Evolutionary conservation across 2,113 vertebrate genomes (phyloP), one percentile per base, ranked within the genome.

Genomic region (Haemorhous mexicanus): DNA sequence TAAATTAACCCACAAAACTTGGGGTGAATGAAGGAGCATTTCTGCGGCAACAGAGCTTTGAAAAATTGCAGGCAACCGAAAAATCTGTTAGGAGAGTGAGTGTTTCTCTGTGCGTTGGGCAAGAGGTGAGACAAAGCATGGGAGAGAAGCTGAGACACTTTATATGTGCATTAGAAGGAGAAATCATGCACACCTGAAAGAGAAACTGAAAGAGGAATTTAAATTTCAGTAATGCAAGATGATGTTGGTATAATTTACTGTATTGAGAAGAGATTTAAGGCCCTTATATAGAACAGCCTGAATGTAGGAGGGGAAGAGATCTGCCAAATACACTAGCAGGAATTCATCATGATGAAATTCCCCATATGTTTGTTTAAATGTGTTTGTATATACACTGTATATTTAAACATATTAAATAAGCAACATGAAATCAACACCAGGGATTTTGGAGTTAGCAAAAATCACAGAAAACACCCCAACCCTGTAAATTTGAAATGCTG

Each of bases 331-430:
- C 12, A 18, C 23, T 77, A 74, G 30, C 2, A 69, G 2, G 32
- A 79, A 93, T 66, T 53, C 50, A 58, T 81, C 6, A 0, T 78
- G 53, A 46, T 91, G 90, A 94, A 96, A 91, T 33, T 19, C 24
- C 49, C 87, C 91, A 95, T 94, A 92, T 96, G 93, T 87, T 96
- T 89, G 75, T 93, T 94, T 96, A 73, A 91, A 73, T n/a, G 5
- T 95, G 92, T 96, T 96, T 95, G 43, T 44, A 77, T 39, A 83
- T 88, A 70, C 47, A 74, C 23, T 56, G 7, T 37, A 32, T 85
- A 84, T 94, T 91, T 83, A 44, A 70, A 41, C 24, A 55, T 66
- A 70, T 84, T 86, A 93, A 93, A 86, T 61, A 93, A 80, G 39
- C 26, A 77, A 91, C 8, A 70, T 67, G 50, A 86, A 70, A 93